These are phyloP conservation scores for Mungos mungo DNA, from an alignment of 2,113 vertebrate genomes.

Conservation along the genomic window DNA sequence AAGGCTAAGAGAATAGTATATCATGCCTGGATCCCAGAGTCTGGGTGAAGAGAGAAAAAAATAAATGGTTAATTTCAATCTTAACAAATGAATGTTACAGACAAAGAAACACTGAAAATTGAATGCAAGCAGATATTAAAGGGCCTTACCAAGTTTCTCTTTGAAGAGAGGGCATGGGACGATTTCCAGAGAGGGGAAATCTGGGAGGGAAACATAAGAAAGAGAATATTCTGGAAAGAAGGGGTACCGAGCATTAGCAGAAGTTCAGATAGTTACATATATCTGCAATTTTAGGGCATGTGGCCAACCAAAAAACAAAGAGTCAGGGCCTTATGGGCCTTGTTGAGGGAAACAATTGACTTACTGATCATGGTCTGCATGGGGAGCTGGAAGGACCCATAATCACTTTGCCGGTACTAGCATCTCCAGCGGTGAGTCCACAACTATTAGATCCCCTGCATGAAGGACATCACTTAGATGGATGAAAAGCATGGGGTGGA, in stretches of 20 bases:
- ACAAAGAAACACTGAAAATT: neutral
- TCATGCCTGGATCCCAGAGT: neutral
- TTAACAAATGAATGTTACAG: neutral
- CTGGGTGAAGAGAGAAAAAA: neutral
- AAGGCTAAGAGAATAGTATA: neutral
- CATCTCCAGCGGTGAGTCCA: neutral
- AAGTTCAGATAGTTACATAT: neutral
- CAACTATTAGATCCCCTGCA: fast-evolving
- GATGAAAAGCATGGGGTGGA: neutral
- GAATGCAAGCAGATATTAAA: neutral
- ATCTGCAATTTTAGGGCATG: neutral
- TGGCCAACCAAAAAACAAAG: neutral
- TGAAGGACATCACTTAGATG: neutral
- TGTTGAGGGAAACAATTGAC: neutral
- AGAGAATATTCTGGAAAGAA: slow-evolving; percentile 6
- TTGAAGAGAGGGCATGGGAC: neutral
- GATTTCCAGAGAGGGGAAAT: neutral
- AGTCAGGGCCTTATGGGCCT: neutral
- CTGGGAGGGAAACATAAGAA: neutral
- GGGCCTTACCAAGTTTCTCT: neutral
- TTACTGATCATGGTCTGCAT: neutral
- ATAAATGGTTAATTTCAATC: neutral
- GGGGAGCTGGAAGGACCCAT: neutral
- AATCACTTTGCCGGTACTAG: neutral
- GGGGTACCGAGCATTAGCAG: neutral